Evolutionary conservation across 2,113 vertebrate species (phyloP).

Genomic region (Zosterops borbonicus): DNA sequence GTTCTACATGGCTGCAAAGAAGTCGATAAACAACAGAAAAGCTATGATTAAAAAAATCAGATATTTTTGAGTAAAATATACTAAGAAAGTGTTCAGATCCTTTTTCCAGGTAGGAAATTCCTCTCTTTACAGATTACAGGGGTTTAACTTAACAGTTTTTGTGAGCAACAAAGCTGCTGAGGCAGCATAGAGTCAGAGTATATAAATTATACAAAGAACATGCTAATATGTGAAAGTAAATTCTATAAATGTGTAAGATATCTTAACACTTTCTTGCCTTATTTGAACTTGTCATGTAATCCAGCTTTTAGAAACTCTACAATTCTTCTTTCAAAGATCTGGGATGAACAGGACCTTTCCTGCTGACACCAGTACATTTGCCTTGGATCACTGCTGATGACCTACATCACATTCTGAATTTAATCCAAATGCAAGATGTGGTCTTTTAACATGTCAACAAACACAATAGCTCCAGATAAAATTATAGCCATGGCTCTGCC

Average conservation of each 20-base stretch:
- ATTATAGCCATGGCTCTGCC: background rate
- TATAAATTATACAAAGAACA: background rate
- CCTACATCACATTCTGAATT: background rate
- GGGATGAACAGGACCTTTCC: background rate
- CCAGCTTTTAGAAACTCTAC: background rate
- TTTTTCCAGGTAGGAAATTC: background rate
- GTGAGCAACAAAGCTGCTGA: background rate
- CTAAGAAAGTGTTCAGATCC: background rate
- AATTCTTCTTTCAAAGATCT: background rate
- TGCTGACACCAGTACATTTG: background rate
- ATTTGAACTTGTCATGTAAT: background rate
- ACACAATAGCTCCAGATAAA: background rate
- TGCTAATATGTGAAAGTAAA: background rate
- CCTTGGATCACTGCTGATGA: background rate
- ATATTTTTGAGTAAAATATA: background rate
- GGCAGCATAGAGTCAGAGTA: background rate
- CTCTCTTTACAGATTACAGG: background rate
- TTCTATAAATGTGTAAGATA: background rate
- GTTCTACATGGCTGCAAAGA: conserved; percentile 81
- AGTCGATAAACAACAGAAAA: background rate
- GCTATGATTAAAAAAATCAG: background rate
- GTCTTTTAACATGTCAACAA: background rate
- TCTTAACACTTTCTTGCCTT: background rate
- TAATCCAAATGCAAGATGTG: background rate
- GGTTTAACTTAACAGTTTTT: background rate